Percentiles rank a stretch among this genome's conserved stretches.
phyloP scores from a whole-genome alignment of 2,888 invertebrate genomes.

The Drosophila lutescens region DNA sequence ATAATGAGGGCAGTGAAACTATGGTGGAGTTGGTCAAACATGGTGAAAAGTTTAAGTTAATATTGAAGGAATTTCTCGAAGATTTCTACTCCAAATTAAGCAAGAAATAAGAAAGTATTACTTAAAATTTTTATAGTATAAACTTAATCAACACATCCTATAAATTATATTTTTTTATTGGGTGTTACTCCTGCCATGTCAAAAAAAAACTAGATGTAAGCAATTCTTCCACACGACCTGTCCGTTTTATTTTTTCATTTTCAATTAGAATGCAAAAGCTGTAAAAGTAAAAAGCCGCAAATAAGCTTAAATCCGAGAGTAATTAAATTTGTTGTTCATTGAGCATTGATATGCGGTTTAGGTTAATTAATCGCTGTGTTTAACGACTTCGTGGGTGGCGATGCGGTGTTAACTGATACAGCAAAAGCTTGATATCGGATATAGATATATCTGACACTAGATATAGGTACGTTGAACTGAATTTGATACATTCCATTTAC shows the following conservation, averaged over 20 bases:
- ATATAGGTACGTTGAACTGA: too few relatives aligned
- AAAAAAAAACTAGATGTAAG: neutral
- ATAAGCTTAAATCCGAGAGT: slow-evolving; percentile 10
- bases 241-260: neutral
- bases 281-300: slow-evolving; percentile 32
- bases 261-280: slow-evolving; percentile 19
- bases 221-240: neutral
- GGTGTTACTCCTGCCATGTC: neutral
- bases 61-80: slow-evolving; percentile 88
- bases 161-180: neutral
- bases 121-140: neutral
- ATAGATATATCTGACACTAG: neutral
- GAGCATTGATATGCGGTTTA: slow-evolving; percentile 18
- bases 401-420: too few relatives aligned
- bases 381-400: slow-evolving; percentile 1
- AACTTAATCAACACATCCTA: neutral
- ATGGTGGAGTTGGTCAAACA: slow-evolving; percentile 89
- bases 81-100: slow-evolving; percentile 90
- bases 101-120: slow-evolving; percentile 78
- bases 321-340: slow-evolving; percentile 32
- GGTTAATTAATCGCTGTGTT: slow-evolving; percentile 16
- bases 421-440: neutral
- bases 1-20: slow-evolving; percentile 89
- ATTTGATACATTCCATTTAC: too few relatives aligned
- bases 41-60: slow-evolving; percentile 89